phyloP scores from a whole-genome alignment of 2,888 invertebrate genomes.

The Hirtodrosophila confusa region DNA sequence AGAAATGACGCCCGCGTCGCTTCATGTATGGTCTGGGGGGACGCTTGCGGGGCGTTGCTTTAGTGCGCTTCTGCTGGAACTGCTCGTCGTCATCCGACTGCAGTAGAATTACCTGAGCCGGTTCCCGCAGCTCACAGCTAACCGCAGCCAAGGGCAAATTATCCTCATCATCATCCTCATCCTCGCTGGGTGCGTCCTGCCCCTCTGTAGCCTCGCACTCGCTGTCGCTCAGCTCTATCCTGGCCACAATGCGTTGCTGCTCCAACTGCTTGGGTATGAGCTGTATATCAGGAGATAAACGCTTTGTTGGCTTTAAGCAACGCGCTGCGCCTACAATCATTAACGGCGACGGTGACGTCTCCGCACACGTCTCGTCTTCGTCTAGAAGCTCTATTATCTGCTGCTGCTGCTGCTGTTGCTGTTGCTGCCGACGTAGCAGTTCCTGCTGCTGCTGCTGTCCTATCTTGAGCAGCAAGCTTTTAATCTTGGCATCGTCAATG shows the following conservation, averaged over 20 bases:
- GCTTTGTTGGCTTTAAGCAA: constrained; percentile 34
- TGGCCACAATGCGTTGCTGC: constrained; percentile 71
- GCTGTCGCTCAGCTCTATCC: constrained; percentile 77
- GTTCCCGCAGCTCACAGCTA: constrained; percentile 61
- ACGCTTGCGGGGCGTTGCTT: constrained; percentile 26
- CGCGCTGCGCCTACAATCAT: constrained; percentile 44
- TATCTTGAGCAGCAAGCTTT: constrained; percentile 77
- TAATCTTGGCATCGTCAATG: constrained; percentile 83
- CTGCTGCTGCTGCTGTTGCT: constrained; percentile 32
- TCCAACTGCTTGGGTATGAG: constrained; percentile 64
- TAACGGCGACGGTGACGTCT: constrained; percentile 26
- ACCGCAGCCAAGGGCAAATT: constrained; percentile 56
- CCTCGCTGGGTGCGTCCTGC: constrained; percentile 3
- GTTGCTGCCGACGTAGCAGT: constrained; percentile 26
- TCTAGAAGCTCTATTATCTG: constrained; percentile 77
- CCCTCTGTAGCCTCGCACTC: constrained; percentile 44
- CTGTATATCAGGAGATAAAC: constrained; percentile 70
- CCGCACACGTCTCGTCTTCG: constrained; percentile 67
- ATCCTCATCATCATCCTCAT: constrained; percentile 34
- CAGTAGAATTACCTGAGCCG: constrained; percentile 55
- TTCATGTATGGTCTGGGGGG: constrained; percentile 65
- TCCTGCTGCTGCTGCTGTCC: constrained; percentile 71
- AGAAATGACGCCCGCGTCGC: constrained; percentile 79
- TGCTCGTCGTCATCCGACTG: constrained; percentile 62
- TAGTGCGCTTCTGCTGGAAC: not conserved